A percentile compares a stretch with the other conserved stretches of the same genome.
These are phyloP conservation scores for Cryptocheilus praepositus DNA, from an alignment of 2,888 invertebrate genomes.

Conservation along the genomic window DNA sequence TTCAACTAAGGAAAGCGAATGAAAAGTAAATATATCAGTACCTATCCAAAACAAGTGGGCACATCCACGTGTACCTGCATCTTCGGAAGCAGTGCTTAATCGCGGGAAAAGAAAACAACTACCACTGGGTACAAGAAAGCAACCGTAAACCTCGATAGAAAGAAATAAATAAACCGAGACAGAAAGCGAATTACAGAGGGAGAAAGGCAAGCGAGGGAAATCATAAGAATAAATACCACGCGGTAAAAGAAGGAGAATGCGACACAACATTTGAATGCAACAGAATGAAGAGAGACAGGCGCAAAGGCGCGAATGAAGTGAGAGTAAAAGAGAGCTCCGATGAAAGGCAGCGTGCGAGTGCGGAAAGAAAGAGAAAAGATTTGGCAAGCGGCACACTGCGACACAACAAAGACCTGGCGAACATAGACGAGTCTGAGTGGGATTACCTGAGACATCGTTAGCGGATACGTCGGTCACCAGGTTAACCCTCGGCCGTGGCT, in stretches of 20 bases:
- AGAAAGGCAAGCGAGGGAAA: too few species aligned
- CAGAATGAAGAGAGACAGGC: constrained; percentile 17
- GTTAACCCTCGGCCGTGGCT: constrained; percentile 48
- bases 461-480: constrained; percentile 53
- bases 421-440: constrained; percentile 40
- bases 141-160: constrained; percentile 1
- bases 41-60: too few species aligned
- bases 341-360: constrained; percentile 26
- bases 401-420: constrained; percentile 41
- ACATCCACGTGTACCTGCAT: constrained; percentile 28
- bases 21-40: too few species aligned
- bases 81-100: constrained; percentile 26
- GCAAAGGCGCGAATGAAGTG: constrained; percentile 25
- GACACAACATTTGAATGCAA: too few species aligned
- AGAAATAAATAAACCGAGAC: background rate
- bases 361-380: constrained; percentile 20
- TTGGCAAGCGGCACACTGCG: constrained; percentile 60
- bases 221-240: too few species aligned
- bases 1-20: too few species aligned
- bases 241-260: background rate
- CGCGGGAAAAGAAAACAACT: constrained; percentile 11
- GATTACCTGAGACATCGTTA: constrained; percentile 63
- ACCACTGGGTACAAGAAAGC: constrained; percentile 8
- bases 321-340: constrained; percentile 22
- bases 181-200: too few species aligned